Evolutionary conservation across 2,888 invertebrate species (phyloP).

Genomic region (Prostheceraeus crozeri): DNA sequence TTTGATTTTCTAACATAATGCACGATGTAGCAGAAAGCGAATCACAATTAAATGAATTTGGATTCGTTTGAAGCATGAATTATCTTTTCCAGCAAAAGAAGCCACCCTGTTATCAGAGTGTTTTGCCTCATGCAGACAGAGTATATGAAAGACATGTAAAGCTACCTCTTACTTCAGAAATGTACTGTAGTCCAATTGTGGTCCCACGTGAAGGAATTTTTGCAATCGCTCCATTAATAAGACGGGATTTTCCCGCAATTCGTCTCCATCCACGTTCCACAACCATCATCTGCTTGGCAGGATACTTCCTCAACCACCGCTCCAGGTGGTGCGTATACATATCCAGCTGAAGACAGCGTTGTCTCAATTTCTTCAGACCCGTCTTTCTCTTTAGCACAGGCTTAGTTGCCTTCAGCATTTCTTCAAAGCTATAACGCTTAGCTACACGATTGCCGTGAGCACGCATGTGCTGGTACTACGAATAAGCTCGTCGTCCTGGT

Average conservation of each 20-base stretch:
- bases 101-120: too few species aligned
- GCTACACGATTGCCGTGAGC: slow-evolving; percentile 84
- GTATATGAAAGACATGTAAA: too few species aligned
- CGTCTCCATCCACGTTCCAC: slow-evolving; percentile 91
- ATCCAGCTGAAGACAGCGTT: slow-evolving; percentile 83
- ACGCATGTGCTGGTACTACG: slow-evolving; percentile 95
- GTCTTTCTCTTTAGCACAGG: slow-evolving; percentile 59
- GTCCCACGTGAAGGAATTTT: slow-evolving; percentile 80
- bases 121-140: too few species aligned
- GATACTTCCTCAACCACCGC: slow-evolving; percentile 84
- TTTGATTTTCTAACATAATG: too few species aligned
- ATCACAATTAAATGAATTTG: too few species aligned
- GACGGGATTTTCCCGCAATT: slow-evolving; percentile 78
- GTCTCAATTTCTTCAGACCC: slow-evolving; percentile 63
- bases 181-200: slow-evolving; percentile 78
- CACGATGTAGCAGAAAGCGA: too few species aligned
- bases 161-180: slow-evolving; percentile 66
- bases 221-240: slow-evolving; percentile 80
- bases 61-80: too few species aligned
- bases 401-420: slow-evolving; percentile 63
- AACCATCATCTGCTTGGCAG: slow-evolving; percentile 70
- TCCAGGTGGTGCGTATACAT: slow-evolving; percentile 92
- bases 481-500: slow-evolving; percentile 67
- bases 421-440: slow-evolving; percentile 81
- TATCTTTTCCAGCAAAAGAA: too few species aligned